Evolutionary conservation across 2,113 vertebrate species (phyloP).

Genomic region (Oncorhynchus kisutch): DNA sequence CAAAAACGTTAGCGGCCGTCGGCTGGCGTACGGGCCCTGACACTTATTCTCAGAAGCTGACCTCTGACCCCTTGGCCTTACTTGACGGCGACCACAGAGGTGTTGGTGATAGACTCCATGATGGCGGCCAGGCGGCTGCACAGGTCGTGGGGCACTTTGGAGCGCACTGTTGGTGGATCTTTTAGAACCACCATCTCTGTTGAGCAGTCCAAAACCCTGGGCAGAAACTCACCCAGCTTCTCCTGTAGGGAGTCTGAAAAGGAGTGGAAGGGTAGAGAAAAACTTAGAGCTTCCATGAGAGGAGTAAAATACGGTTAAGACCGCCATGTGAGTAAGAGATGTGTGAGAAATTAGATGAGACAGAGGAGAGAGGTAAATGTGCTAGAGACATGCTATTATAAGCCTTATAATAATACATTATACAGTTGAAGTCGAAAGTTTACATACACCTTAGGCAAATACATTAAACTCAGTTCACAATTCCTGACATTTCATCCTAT

Average conservation of each 20-base stretch:
- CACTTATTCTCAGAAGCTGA: not conserved
- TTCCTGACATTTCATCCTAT: too few species aligned
- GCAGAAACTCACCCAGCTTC: conserved; percentile 88
- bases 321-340: not conserved
- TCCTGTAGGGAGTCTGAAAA: conserved; percentile 81
- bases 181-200: conserved; percentile 83
- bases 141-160: conserved; percentile 88
- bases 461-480: too few species aligned
- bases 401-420: too few species aligned
- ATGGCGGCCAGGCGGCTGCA: conserved; percentile 91
- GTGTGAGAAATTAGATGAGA: too few species aligned
- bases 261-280: not conserved
- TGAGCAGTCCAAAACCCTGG: conserved; percentile 91
- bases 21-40: too few species aligned
- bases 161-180: conserved; percentile 90
- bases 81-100: conserved; percentile 80
- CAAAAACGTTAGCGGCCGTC: not conserved
- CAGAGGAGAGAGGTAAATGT: too few species aligned
- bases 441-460: too few species aligned
- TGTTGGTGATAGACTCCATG: conserved; percentile 91
- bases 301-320: not conserved
- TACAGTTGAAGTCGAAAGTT: too few species aligned
- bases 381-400: too few species aligned
- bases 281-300: not conserved
- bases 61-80: conserved; percentile 55